Evolutionary conservation across 1,140 invertebrate genomes (phyloP).

Genomic region (Aleiodes sp.): DNA sequence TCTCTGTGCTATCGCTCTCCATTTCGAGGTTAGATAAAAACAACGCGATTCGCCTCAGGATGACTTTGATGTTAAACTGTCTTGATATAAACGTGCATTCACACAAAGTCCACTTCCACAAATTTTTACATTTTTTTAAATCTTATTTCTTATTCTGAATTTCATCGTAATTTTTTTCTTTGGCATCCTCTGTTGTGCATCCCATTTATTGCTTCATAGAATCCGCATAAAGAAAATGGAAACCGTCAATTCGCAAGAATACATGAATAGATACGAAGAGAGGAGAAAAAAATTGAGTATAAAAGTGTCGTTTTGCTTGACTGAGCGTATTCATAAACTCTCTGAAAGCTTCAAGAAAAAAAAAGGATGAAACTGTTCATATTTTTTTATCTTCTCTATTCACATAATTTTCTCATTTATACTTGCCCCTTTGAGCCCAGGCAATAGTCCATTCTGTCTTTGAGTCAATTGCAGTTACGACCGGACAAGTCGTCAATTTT

Average conservation of each 20-base stretch:
- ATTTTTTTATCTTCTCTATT: conserved; percentile 13
- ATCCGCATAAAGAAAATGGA: conserved; percentile 3
- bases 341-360: conserved; percentile 2
- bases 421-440: not conserved
- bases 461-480: conserved; percentile 27
- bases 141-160: not conserved
- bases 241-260: conserved; percentile 1
- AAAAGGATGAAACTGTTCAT: not conserved
- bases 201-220: no score
- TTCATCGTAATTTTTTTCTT: conserved; percentile 8
- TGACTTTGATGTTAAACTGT: conserved; percentile 16
- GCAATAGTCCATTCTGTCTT: conserved; percentile 11
- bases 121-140: conserved; percentile 1
- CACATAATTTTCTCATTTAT: conserved; percentile 31
- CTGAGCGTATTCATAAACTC: conserved; percentile 14
- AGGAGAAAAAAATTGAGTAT: no score
- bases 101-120: not conserved
- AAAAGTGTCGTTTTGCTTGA: not conserved
- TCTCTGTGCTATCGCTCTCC: conserved; percentile 20
- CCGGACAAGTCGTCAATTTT: not conserved
- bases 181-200: no score
- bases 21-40: conserved; percentile 14
- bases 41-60: conserved; percentile 14
- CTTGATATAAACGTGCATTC: conserved; percentile 15
- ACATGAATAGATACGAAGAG: conserved; percentile 4